phyloP scores from a whole-genome alignment of 2,113 vertebrate genomes.

The Microcebus jonahi region DNA sequence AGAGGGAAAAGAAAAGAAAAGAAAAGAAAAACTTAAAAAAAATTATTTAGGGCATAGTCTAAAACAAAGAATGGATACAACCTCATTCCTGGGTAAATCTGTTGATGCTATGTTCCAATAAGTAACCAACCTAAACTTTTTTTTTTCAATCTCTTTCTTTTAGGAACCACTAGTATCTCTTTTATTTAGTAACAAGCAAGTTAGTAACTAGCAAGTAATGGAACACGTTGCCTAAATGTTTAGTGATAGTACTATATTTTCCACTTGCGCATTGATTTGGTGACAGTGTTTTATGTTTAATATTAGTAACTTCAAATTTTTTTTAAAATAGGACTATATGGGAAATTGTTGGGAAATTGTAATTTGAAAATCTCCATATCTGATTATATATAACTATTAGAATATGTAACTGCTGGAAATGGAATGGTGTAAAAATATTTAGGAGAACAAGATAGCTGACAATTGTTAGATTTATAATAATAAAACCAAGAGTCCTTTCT shows the following conservation, averaged over 20 bases:
- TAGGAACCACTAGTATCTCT: not conserved
- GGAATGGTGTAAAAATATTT: not conserved
- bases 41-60: not conserved
- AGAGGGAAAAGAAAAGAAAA: not conserved
- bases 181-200: not conserved
- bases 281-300: constrained; percentile 17
- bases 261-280: not conserved
- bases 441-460: not conserved
- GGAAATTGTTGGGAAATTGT: not conserved
- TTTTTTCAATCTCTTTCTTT: not conserved
- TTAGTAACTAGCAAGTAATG: not conserved
- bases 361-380: not conserved
- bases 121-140: not conserved
- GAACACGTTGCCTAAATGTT: not conserved
- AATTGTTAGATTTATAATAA: not conserved
- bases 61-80: not conserved
- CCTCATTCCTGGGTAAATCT: not conserved
- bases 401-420: not conserved
- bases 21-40: not conserved
- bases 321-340: not conserved
- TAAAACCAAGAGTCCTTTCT: not conserved
- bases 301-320: not conserved
- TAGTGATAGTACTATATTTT: not conserved
- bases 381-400: not conserved
- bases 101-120: not conserved